Conservation (phyloP, 2,888 invertebrate genomes). For the Acanthosepion esculentum region DNA sequence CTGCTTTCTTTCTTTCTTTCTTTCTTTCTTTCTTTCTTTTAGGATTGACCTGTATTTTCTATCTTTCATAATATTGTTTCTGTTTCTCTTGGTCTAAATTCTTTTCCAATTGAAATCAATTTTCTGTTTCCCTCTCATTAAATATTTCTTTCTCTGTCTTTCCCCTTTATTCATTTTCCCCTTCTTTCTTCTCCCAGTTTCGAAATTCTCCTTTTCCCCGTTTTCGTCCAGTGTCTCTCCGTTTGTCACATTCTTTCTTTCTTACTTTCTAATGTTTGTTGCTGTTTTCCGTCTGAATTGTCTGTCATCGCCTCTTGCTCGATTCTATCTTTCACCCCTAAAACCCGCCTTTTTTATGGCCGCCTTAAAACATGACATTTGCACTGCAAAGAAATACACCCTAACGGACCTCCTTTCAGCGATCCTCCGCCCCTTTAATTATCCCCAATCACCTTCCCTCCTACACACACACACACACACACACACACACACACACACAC, state of each 20-base stretch:
- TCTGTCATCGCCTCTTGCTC: background rate
- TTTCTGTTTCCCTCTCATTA: background rate
- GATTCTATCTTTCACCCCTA: background rate
- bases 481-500: background rate
- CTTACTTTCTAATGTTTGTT: background rate
- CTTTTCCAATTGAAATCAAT: background rate
- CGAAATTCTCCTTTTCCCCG: background rate
- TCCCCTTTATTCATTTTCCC: background rate
- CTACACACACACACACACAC: background rate
- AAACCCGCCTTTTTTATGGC: background rate
- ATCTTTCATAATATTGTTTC: background rate
- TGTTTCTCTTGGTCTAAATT: background rate
- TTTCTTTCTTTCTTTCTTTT: background rate
- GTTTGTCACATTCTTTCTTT: background rate
- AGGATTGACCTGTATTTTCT: no score
- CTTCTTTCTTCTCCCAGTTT: background rate
- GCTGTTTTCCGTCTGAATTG: background rate
- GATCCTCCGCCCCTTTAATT: background rate
- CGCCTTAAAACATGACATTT: background rate
- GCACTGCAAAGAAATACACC: slow-evolving; percentile 12
- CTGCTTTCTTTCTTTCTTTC: background rate
- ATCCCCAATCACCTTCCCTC: background rate
- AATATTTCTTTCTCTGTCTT: background rate
- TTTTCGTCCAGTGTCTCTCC: background rate
- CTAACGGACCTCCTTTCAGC: background rate